phyloP scores from a whole-genome alignment of 1,140 invertebrate genomes.

The Brachionus calyciflorus region DNA sequence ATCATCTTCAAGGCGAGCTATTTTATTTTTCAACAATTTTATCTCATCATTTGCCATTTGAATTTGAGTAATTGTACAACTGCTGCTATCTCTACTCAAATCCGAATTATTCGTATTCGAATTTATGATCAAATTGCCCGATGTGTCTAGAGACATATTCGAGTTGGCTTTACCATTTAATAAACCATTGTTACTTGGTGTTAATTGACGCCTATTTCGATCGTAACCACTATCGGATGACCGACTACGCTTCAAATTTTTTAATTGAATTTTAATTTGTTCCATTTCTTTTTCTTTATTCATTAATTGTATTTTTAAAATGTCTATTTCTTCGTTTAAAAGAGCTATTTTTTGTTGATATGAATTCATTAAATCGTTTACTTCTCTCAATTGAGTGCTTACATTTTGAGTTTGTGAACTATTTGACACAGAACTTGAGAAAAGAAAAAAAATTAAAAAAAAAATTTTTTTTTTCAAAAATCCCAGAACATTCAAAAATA shows the following conservation, averaged over 20 bases:
- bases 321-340: slow-evolving; percentile 42
- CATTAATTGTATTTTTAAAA: slow-evolving; percentile 18
- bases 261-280: slow-evolving; percentile 35
- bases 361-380: slow-evolving; percentile 46
- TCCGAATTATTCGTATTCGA: not conserved
- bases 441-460: not conserved
- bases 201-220: not conserved
- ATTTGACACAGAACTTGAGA: slow-evolving; percentile 19
- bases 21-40: slow-evolving; percentile 38
- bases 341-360: slow-evolving; percentile 47
- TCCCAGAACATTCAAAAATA: no score
- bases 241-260: slow-evolving; percentile 46
- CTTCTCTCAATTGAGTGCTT: slow-evolving; percentile 34
- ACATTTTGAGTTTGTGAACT: slow-evolving; percentile 28
- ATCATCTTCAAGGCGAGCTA: slow-evolving; percentile 45
- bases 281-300: slow-evolving; percentile 45
- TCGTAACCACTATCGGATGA: slow-evolving; percentile 40
- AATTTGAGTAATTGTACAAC: not conserved
- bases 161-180: not conserved
- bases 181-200: not conserved
- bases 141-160: not conserved
- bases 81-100: not conserved
- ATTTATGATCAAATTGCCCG: not conserved
- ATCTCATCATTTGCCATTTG: slow-evolving; percentile 35
- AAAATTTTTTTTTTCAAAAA: not conserved